A percentile compares a stretch with the other conserved stretches of the same genome.
Conservation (phyloP, 2,113 vertebrate species). For the Anolis sagrei region DNA sequence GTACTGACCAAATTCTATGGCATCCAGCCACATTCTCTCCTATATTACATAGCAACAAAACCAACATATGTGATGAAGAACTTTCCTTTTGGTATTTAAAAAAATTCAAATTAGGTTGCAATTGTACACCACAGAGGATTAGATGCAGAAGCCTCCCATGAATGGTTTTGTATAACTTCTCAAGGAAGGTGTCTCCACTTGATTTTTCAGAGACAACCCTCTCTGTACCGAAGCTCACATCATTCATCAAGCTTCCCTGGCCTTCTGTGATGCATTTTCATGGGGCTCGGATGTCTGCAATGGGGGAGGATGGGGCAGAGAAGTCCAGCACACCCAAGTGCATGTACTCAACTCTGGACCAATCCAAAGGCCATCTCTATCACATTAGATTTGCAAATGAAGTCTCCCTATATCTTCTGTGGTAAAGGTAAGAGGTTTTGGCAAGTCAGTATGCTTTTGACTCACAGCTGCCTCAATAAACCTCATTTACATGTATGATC, state of each 20-base stretch:
- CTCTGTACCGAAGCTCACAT: no score
- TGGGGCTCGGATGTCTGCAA: no score
- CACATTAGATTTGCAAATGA: neutral
- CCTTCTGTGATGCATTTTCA: neutral
- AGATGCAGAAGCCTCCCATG: neutral
- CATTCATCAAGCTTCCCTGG: neutral
- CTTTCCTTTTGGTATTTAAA: neutral
- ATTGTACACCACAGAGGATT: neutral
- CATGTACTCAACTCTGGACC: no score
- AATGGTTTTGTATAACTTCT: neutral
- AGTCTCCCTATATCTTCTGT: neutral
- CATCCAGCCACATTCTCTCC: neutral
- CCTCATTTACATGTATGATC: neutral
- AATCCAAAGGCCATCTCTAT: neutral
- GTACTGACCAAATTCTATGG: neutral
- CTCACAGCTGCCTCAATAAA: no score
- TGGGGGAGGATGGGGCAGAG: no score
- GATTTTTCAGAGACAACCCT: neutral
- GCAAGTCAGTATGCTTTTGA: neutral
- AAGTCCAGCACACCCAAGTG: no score
- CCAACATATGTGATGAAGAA: neutral
- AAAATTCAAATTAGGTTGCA: neutral
- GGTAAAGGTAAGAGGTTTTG: no score
- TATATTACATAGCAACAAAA: neutral
- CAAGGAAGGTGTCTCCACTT: neutral